A percentile compares a stretch with the other conserved stretches of the same genome.
These are phyloP conservation scores for Calephelis virginiensis DNA, from an alignment of 1,140 invertebrate species.

Conservation along the genomic window DNA sequence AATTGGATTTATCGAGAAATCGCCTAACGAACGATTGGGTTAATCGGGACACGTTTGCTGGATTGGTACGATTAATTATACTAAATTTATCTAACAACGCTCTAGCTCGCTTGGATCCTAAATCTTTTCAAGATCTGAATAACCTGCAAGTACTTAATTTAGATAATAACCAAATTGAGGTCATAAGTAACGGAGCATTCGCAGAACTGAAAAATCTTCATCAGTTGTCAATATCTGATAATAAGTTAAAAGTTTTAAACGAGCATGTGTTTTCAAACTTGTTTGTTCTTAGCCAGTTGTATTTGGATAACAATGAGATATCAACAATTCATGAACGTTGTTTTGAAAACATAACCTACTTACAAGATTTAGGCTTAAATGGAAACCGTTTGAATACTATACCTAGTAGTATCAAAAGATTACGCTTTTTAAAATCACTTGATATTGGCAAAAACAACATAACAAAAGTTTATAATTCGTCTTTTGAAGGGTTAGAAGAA, in stretches of 20 bases:
- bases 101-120: slow-evolving; percentile 84
- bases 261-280: slow-evolving; percentile 86
- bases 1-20: slow-evolving; percentile 88
- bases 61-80: slow-evolving; percentile 85
- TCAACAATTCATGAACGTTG: slow-evolving; percentile 83
- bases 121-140: slow-evolving; percentile 88
- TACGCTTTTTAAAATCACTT: slow-evolving; percentile 86
- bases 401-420: slow-evolving; percentile 83
- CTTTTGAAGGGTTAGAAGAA: slow-evolving; percentile 82
- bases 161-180: slow-evolving; percentile 87
- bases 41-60: slow-evolving; percentile 88
- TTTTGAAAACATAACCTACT: slow-evolving; percentile 87
- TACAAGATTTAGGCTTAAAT: slow-evolving; percentile 89
- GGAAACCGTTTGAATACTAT: slow-evolving; percentile 86
- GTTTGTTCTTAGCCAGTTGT: slow-evolving; percentile 85
- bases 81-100: slow-evolving; percentile 88
- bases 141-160: slow-evolving; percentile 88
- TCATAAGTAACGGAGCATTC: slow-evolving; percentile 87
- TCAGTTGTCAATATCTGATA: slow-evolving; percentile 86
- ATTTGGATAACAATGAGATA: slow-evolving; percentile 87
- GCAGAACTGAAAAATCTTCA: slow-evolving; percentile 86
- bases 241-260: slow-evolving; percentile 84
- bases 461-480: slow-evolving; percentile 78
- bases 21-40: slow-evolving; percentile 88
- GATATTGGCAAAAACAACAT: slow-evolving; percentile 90